A percentile compares a stretch with the other conserved stretches of the same genome.
These are phyloP conservation scores for Atherinosoma microstoma DNA, from an alignment of 2,797 vertebrate species.

Conservation along the genomic window DNA sequence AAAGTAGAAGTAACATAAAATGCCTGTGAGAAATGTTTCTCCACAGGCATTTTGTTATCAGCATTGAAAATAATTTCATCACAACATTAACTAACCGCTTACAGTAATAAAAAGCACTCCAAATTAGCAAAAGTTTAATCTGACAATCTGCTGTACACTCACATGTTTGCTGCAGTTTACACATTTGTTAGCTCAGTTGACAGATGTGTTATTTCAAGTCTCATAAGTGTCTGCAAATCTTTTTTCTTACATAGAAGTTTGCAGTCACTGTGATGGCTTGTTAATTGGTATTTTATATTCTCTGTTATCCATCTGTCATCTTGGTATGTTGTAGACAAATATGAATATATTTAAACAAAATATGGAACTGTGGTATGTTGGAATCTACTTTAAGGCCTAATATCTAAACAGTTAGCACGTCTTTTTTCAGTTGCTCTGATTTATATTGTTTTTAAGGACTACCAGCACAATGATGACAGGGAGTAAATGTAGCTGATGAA, in stretches of 20 bases:
- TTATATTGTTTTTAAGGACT: too few species aligned
- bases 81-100: neutral
- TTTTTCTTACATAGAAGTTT: neutral
- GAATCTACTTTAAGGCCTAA: too few species aligned
- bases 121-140: neutral
- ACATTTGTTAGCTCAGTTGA: neutral
- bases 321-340: too few species aligned
- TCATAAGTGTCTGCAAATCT: neutral
- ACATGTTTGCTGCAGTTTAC: neutral
- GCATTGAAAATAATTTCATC: constrained; percentile 9
- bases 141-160: neutral
- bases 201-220: neutral
- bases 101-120: neutral
- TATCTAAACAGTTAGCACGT: too few species aligned
- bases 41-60: neutral
- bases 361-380: too few species aligned
- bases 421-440: too few species aligned
- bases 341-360: too few species aligned
- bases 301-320: too few species aligned
- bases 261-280: too few species aligned
- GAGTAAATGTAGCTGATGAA: too few species aligned
- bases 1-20: neutral
- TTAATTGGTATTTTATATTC: too few species aligned
- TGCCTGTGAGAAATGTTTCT: neutral
- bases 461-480: too few species aligned